phyloP scores from a whole-genome alignment of 1,140 invertebrate species.

The Eurosta solidaginis region DNA sequence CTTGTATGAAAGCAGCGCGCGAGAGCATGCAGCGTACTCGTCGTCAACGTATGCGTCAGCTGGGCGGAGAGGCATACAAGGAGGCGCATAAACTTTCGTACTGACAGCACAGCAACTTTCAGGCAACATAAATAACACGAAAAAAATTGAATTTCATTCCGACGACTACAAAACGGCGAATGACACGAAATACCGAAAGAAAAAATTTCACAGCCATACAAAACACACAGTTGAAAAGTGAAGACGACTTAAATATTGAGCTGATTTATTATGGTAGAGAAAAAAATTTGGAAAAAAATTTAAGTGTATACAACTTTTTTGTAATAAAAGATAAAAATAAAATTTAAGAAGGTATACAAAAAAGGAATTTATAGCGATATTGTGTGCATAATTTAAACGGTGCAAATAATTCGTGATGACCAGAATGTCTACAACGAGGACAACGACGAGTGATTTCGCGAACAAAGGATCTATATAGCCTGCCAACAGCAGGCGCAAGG shows the following conservation, averaged over 20 bases:
- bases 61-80: not conserved
- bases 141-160: constrained; percentile 60
- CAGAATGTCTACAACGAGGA: too few relatives aligned
- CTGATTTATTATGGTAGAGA: not conserved
- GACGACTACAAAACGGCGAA: constrained; percentile 55
- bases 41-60: not conserved
- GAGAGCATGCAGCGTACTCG: constrained; percentile 5
- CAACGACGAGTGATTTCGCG: constrained; percentile 12
- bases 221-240: not conserved
- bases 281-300: not conserved
- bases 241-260: constrained; percentile 7
- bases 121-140: constrained; percentile 59
- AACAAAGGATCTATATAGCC: not conserved
- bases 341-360: not conserved
- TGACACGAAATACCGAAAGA: constrained; percentile 44
- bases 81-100: constrained; percentile 39
- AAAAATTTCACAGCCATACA: constrained; percentile 35
- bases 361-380: not conserved
- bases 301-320: not conserved
- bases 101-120: constrained; percentile 40
- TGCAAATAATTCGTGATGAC: not conserved
- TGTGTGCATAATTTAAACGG: not conserved
- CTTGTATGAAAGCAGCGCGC: too few relatives aligned
- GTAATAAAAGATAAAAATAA: not conserved
- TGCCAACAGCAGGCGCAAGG: not conserved